Evolutionary conservation across 2,888 invertebrate genomes (phyloP), one percentile per base, ranked within the genome.

Genomic region (Nymphalis urticae): DNA sequence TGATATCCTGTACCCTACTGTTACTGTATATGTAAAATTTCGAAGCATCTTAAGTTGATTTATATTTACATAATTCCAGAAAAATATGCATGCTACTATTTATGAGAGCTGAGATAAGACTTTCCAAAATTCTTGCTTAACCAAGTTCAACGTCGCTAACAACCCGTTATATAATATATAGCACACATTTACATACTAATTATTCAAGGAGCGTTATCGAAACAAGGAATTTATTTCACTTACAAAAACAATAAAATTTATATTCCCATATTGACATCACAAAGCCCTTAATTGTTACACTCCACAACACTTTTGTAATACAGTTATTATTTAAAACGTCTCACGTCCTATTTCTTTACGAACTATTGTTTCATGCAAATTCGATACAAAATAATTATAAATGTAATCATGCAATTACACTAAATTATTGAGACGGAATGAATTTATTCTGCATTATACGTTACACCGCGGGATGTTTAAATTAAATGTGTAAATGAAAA

Each of bases 341-440:
- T 62, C n/a, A 32, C 17, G 16, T 51, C 48, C 42, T n/a, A 66
- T 21, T 50, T 74, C 76, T 73, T 77, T 76, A 75, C 72, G 70
- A 75, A 71, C 74, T 63, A 72, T 77, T 79, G 77, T 80, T 75
- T 80, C 76, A 82, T 81, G 77, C 78, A 82, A 82, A 72, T 70
- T 32, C 27, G 48, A 47, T 58, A 62, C 56, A 48, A 56, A 64
- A 75, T 75, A 75, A 76, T 75, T 76, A 77, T 74, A 74, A 79
- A 79, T 72, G 75, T 80, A 77, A 80, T 77, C 80, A 80, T 76
- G 71, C 85, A 86, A 85, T 89, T 85, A 82, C 76, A 80, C 79
- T 74, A 75, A 79, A 74, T 76, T 82, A 85, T 81, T 83, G 84
- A 82, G 80, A 86, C 86, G 89, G 81, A 85, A 86, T 85, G 79